A percentile compares a stretch with the other conserved stretches of the same genome.
Conservation (phyloP, 2,888 invertebrate genomes). For the Dicycla oo region DNA sequence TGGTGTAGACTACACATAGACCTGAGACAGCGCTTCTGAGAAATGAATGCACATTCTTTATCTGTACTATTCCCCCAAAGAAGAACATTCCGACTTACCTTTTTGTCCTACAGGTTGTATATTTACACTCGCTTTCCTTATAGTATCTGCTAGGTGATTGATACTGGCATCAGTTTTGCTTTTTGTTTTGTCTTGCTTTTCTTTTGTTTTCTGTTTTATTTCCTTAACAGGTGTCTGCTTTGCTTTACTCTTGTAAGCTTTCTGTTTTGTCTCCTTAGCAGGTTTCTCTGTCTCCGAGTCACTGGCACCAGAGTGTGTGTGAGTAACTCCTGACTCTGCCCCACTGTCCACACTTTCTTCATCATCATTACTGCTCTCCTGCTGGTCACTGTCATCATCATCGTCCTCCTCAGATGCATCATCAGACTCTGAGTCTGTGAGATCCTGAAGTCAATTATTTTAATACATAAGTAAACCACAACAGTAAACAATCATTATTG, state of each 20-base stretch:
- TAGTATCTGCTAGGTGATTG: slow-evolving; percentile 76
- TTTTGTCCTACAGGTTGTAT: slow-evolving; percentile 80
- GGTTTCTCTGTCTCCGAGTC: slow-evolving; percentile 69
- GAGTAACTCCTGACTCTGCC: slow-evolving; percentile 79
- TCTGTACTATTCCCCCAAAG: too few species aligned
- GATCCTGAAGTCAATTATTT: slow-evolving; percentile 68
- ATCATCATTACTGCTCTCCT: slow-evolving; percentile 69
- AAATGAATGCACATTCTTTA: too few species aligned
- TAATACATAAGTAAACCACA: not conserved
- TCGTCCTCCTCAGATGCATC: slow-evolving; percentile 72
- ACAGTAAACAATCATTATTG: not conserved
- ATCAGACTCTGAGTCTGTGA: slow-evolving; percentile 79
- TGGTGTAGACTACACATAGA: too few species aligned
- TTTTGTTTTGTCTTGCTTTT: slow-evolving; percentile 42
- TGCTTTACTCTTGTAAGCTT: slow-evolving; percentile 12
- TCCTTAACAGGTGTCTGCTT: slow-evolving; percentile 38
- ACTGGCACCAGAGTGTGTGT: slow-evolving; percentile 68
- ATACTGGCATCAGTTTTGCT: slow-evolving; percentile 66
- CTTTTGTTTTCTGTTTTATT: slow-evolving; percentile 45
- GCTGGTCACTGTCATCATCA: slow-evolving; percentile 73
- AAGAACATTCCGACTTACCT: slow-evolving; percentile 69
- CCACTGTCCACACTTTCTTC: slow-evolving; percentile 84
- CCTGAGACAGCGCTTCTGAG: too few species aligned
- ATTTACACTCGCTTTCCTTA: slow-evolving; percentile 74
- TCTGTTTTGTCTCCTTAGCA: slow-evolving; percentile 42